A percentile compares a stretch with the other conserved stretches of the same genome.
Conservation (phyloP, 1,140 invertebrate species). For the Sycophaga agraensis region DNA sequence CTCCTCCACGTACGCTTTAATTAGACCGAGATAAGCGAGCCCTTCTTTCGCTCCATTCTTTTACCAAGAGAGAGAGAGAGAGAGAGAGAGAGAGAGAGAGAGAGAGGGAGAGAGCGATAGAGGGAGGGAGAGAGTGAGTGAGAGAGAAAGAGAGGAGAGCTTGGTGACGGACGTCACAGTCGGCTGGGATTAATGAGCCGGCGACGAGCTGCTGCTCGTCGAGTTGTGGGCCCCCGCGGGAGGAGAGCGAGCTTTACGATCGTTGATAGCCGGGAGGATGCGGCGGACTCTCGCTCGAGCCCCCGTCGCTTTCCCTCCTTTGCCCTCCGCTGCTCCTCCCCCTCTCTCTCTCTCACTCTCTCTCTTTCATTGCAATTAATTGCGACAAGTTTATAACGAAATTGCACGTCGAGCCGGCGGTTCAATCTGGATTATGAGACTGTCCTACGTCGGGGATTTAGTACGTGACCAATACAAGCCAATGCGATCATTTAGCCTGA, state of each 20-base stretch:
- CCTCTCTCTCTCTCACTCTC: conserved; percentile 3
- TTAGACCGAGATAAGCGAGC: conserved; percentile 21
- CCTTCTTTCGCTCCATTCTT: not conserved
- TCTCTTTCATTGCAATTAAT: conserved; percentile 12
- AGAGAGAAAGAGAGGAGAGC: not conserved
- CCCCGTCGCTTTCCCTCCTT: not conserved
- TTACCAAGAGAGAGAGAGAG: too few species aligned
- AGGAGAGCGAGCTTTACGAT: too few species aligned
- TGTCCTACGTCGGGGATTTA: too few species aligned
- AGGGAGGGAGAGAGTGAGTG: too few species aligned
- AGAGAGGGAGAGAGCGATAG: too few species aligned
- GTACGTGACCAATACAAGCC: too few species aligned
- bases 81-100: too few species aligned
- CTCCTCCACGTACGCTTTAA: conserved; percentile 19
- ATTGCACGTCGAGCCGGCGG: not conserved
- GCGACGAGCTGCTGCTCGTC: not conserved
- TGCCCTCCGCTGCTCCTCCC: not conserved
- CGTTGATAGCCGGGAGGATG: too few species aligned
- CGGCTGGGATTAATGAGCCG: not conserved
- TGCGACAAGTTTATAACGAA: conserved; percentile 9
- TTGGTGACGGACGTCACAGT: conserved; percentile 5
- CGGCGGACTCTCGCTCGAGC: too few species aligned
- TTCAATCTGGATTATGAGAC: too few species aligned
- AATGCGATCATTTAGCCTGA: too few species aligned
- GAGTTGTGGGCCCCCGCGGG: too few species aligned